These are phyloP conservation scores for Apodemus speciosus DNA, from an alignment of 2,113 vertebrate species.

Conservation along the genomic window DNA sequence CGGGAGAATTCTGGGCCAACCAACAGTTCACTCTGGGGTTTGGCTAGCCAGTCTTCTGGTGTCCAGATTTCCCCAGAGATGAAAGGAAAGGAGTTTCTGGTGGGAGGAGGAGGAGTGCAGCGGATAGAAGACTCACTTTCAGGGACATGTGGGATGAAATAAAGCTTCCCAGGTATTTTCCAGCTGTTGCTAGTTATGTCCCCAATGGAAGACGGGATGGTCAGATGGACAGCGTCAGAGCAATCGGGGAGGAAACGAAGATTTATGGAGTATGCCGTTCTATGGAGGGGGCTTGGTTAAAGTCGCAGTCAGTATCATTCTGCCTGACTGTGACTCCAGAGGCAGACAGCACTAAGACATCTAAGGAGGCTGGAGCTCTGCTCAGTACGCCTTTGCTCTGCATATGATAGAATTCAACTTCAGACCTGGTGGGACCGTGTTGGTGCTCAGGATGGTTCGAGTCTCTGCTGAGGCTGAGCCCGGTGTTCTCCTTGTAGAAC, in stretches of 20 bases:
- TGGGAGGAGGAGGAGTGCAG: conserved; percentile 57
- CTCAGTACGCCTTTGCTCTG: neutral
- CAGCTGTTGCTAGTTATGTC: conserved; percentile 68
- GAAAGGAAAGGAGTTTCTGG: conserved; percentile 69
- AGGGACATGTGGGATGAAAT: conserved; percentile 68
- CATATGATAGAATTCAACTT: neutral
- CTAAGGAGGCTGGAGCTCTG: neutral
- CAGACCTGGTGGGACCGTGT: neutral
- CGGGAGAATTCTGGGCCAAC: neutral
- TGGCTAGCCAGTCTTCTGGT: conserved; percentile 62
- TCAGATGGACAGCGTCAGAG: neutral
- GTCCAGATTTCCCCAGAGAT: conserved; percentile 77
- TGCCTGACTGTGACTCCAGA: neutral
- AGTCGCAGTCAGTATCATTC: neutral
- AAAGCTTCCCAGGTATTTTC: conserved; percentile 63
- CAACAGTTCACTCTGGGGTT: neutral
- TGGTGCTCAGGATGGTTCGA: neutral
- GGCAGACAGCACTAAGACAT: neutral
- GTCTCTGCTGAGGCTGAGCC: neutral
- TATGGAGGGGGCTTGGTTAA: neutral
- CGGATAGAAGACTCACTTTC: conserved; percentile 64
- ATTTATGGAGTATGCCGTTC: neutral
- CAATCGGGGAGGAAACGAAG: neutral
- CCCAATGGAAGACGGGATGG: neutral
- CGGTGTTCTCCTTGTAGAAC: accelerated